phyloP scores from a whole-genome alignment of 1,140 invertebrate species.

The Pectinophora gossypiella region DNA sequence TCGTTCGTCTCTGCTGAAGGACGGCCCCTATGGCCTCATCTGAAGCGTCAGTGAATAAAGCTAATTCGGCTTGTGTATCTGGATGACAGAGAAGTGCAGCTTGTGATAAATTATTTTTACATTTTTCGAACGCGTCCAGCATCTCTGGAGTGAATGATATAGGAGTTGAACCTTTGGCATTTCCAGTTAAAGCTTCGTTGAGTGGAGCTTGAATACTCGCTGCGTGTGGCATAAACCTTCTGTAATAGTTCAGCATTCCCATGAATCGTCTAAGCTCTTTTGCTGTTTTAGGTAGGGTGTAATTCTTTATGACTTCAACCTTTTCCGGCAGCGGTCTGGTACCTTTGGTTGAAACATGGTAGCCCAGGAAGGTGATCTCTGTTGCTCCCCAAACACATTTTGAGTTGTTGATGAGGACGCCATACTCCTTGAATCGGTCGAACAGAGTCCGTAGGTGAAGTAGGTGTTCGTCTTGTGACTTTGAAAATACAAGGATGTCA shows the following conservation, averaged over 20 bases:
- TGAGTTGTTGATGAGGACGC: conserved; percentile 30
- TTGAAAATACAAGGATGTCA: conserved; percentile 46
- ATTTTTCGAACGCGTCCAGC: not conserved
- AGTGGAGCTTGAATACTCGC: not conserved
- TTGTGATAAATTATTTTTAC: not conserved
- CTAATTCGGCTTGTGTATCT: not conserved
- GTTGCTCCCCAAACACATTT: conserved; percentile 14
- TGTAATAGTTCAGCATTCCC: not conserved
- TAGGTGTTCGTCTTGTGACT: conserved; percentile 26
- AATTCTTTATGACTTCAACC: not conserved
- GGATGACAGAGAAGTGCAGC: not conserved
- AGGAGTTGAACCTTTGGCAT: not conserved
- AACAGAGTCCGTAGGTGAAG: conserved; percentile 28
- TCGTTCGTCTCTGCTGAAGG: no score
- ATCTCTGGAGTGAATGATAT: not conserved
- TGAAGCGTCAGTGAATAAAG: not conserved
- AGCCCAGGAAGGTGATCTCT: not conserved
- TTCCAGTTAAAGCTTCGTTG: not conserved
- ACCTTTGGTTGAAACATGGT: not conserved
- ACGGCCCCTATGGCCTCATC: no score
- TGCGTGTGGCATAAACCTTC: not conserved
- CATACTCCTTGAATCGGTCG: conserved; percentile 26
- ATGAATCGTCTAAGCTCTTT: not conserved
- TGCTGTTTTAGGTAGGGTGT: not conserved
- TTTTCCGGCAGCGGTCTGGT: not conserved